These are phyloP conservation scores for Notodonta ziczac DNA, from an alignment of 2,888 invertebrate species.

Conservation along the genomic window DNA sequence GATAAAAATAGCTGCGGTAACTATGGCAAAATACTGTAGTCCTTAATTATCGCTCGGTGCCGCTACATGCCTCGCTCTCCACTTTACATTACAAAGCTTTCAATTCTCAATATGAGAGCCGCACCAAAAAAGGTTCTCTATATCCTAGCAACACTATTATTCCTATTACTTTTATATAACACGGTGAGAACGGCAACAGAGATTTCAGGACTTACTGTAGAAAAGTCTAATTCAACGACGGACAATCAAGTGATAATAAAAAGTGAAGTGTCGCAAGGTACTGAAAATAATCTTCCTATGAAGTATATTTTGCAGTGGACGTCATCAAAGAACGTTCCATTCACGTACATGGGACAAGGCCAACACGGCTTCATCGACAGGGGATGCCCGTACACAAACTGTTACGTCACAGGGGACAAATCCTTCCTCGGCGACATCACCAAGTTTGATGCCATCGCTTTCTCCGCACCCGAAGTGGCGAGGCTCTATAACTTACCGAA, in stretches of 20 bases:
- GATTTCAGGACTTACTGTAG: not conserved
- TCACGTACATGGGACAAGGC: conserved; percentile 57
- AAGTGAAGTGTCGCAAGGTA: conserved; percentile 12
- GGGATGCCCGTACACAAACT: conserved; percentile 43
- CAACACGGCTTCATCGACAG: conserved; percentile 50
- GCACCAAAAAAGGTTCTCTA: conserved; percentile 15
- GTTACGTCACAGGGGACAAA: conserved; percentile 23
- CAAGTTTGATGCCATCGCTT: conserved; percentile 41
- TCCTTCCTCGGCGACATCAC: conserved; percentile 29
- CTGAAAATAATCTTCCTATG: conserved; percentile 15
- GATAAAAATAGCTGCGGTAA: not conserved
- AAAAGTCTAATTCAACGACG: not conserved
- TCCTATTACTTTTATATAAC: conserved; percentile 11
- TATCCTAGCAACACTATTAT: conserved; percentile 8
- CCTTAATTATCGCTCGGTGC: not conserved
- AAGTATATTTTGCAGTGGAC: conserved; percentile 69
- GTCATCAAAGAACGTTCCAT: conserved; percentile 48
- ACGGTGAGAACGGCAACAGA: conserved; percentile 2
- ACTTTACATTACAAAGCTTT: not conserved
- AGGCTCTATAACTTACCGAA: conserved; percentile 31
- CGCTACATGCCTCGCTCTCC: not conserved
- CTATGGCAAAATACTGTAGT: not conserved
- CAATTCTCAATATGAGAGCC: conserved; percentile 8
- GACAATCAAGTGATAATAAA: conserved; percentile 6
- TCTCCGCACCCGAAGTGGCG: conserved; percentile 29